These are phyloP conservation scores for Pachypanchax playfairii DNA, from an alignment of 2,113 vertebrate species.

Conservation along the genomic window DNA sequence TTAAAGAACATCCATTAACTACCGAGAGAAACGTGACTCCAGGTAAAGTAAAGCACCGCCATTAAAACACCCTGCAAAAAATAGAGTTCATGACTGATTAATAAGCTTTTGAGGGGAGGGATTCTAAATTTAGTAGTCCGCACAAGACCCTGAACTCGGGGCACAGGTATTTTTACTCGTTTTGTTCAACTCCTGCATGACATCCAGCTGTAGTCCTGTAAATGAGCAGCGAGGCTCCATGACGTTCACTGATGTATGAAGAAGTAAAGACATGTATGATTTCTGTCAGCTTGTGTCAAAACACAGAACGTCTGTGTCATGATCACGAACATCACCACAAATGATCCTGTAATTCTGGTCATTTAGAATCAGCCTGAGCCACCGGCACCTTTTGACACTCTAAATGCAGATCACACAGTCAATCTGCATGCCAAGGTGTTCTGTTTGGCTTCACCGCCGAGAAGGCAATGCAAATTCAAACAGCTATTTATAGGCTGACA, in stretches of 20 bases:
- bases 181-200: conserved; percentile 35
- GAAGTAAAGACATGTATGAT: conserved; percentile 36
- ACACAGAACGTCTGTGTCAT: conserved; percentile 28
- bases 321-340: conserved; percentile 28
- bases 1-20: no score
- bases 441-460: conserved; percentile 64
- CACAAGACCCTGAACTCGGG: conserved; percentile 8
- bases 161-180: conserved; percentile 15
- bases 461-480: conserved; percentile 85
- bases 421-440: conserved; percentile 34
- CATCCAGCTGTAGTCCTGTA: conserved; percentile 32
- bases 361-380: conserved; percentile 27
- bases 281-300: conserved; percentile 56
- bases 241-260: conserved; percentile 46
- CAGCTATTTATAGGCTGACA: conserved; percentile 66
- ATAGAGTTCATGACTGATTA: conserved; percentile 1
- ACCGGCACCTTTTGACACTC: conserved; percentile 23
- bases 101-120: conserved; percentile 8
- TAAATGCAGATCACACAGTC: conserved; percentile 42
- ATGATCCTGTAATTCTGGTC: conserved; percentile 22
- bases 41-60: conserved; percentile 5
- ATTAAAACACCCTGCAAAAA: conserved; percentile 5
- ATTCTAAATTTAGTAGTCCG: conserved; percentile 35
- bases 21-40: conserved; percentile 18
- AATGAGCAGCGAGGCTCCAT: conserved; percentile 30